phyloP scores from a whole-genome alignment of 2,797 vertebrate species.

The Taenioides sp. region DNA sequence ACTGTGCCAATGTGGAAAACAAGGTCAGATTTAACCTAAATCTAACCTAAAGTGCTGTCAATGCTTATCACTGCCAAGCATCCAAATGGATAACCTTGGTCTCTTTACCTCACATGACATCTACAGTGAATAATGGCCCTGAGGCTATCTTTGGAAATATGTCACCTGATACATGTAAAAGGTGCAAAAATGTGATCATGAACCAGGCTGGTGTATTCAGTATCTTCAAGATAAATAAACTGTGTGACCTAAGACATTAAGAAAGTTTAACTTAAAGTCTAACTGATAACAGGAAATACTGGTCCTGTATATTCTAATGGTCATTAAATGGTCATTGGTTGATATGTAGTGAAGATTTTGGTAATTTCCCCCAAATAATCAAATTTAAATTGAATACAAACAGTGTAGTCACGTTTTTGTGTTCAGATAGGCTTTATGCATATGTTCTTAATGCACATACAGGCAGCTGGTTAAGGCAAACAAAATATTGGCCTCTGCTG shows the following conservation, averaged over 20 bases:
- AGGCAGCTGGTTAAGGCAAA: no score
- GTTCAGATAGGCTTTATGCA: no score
- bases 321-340: no score
- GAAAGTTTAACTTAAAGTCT: not conserved
- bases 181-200: not conserved
- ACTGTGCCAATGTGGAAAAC: not conserved
- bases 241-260: not conserved
- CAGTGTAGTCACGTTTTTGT: no score
- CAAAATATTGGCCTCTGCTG: no score
- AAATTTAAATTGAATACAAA: no score
- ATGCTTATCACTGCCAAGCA: not conserved
- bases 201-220: not conserved
- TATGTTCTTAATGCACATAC: no score
- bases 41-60: constrained; percentile 5
- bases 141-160: not conserved
- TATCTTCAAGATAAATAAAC: not conserved
- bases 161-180: not conserved
- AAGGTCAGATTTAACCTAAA: constrained; percentile 1
- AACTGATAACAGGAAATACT: no score
- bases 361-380: no score
- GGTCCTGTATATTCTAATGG: no score
- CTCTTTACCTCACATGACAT: not conserved
- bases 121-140: not conserved
- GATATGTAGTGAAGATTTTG: no score
- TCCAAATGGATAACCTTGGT: constrained; percentile 3